These are phyloP conservation scores for Dipodomys spectabilis DNA, from an alignment of 2,113 vertebrate genomes.

Conservation along the genomic window DNA sequence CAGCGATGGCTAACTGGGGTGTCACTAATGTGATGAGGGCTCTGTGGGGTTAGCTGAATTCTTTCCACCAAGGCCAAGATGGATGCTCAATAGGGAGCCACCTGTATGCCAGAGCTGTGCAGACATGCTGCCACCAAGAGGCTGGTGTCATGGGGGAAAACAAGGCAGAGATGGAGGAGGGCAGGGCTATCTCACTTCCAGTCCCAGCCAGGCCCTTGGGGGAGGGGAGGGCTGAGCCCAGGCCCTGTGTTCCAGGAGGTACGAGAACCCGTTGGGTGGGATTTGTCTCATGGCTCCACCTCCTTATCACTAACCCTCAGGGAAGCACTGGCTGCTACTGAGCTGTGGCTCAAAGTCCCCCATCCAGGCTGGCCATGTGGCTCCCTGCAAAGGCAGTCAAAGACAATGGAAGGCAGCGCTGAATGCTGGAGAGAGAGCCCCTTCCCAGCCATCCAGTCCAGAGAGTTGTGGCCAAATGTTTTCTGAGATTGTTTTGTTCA, in stretches of 20 bases:
- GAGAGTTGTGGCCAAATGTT: too few relatives aligned
- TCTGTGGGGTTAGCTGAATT: background rate
- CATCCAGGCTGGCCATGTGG: constrained; percentile 16
- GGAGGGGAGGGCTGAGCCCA: background rate
- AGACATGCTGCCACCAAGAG: too few relatives aligned
- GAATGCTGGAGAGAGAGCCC: constrained; percentile 45
- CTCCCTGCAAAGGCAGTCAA: constrained; percentile 55
- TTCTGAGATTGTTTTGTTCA: too few relatives aligned
- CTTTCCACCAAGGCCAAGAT: background rate
- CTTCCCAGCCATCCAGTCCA: constrained; percentile 53
- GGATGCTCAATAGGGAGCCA: too few relatives aligned
- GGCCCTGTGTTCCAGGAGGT: background rate
- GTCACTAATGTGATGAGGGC: too few relatives aligned
- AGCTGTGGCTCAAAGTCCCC: constrained; percentile 65
- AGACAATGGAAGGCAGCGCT: constrained; percentile 70
- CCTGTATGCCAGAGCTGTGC: too few relatives aligned
- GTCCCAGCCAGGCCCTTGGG: background rate
- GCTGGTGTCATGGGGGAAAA: background rate
- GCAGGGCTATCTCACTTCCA: too few relatives aligned
- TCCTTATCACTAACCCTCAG: background rate
- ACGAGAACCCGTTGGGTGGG: background rate
- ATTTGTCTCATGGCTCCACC: background rate
- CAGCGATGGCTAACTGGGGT: too few relatives aligned
- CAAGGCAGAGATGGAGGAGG: background rate
- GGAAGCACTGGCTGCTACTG: constrained; percentile 22